Conservation (phyloP, 2,113 vertebrate species). For the Calidris pugnax region DNA sequence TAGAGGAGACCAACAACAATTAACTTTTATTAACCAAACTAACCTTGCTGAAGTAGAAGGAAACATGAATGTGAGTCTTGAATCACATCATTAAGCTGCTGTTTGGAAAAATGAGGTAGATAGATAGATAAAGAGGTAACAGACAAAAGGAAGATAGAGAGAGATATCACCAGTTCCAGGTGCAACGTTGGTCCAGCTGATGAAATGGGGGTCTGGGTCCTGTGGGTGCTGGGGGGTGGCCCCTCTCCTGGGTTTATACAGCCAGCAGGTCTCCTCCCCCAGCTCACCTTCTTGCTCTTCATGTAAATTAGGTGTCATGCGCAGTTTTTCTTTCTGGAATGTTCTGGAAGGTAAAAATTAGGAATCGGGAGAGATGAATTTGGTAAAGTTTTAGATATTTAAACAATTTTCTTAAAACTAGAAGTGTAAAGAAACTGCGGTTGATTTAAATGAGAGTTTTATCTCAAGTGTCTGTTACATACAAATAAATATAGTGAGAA, state of each 20-base stretch:
- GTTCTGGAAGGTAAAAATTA: not conserved
- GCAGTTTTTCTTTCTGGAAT: not conserved
- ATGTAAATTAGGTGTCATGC: not conserved
- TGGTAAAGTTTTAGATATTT: not conserved
- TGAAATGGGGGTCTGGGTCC: not conserved
- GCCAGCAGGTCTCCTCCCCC: not conserved
- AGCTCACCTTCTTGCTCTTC: not conserved
- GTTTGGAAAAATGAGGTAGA: not conserved
- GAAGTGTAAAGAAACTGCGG: not conserved
- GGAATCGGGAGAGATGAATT: not conserved
- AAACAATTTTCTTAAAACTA: not conserved
- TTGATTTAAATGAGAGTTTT: not conserved
- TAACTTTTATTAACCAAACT: not conserved
- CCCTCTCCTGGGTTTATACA: not conserved
- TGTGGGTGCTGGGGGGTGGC: not conserved
- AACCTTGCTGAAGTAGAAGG: not conserved
- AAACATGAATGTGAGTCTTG: not conserved
- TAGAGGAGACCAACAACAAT: not conserved
- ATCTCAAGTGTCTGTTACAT: not conserved
- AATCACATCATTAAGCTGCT: not conserved
- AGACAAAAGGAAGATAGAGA: not conserved
- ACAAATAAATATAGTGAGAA: not conserved
- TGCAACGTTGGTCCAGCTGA: not conserved
- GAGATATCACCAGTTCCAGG: not conserved
- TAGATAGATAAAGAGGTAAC: not conserved